phyloP scores from a whole-genome alignment of 2,888 invertebrate species.

The Tenthredo distinguenda region DNA sequence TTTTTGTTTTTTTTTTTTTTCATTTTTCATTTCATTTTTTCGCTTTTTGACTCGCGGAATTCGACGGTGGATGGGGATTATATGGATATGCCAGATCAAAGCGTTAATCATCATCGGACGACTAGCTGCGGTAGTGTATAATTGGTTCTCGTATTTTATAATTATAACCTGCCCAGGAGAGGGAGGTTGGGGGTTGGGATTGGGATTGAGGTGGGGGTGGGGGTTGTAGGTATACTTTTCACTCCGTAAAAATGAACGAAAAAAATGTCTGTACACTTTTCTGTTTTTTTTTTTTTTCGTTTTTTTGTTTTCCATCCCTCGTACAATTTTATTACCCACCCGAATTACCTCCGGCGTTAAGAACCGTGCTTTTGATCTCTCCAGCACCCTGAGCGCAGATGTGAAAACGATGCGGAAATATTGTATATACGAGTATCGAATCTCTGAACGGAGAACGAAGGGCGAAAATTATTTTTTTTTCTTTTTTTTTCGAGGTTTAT shows the following conservation, averaged over 20 bases:
- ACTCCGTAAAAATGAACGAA: not conserved
- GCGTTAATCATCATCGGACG: conserved; percentile 39
- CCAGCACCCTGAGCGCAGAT: no score
- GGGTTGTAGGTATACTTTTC: not conserved
- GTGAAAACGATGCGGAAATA: no score
- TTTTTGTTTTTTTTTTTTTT: not conserved
- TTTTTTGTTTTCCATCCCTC: not conserved
- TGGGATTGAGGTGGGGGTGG: no score
- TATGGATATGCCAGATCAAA: conserved; percentile 11
- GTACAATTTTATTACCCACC: not conserved
- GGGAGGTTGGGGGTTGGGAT: no score
- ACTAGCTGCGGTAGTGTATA: conserved; percentile 9
- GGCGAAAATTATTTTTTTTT: no score
- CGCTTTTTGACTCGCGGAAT: not conserved
- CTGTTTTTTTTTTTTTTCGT: no score
- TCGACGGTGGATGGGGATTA: not conserved
- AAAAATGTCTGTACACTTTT: no score
- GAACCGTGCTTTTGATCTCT: conserved; percentile 2
- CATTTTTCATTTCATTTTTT: not conserved
- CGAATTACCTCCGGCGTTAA: conserved; percentile 25
- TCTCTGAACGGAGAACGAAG: no score
- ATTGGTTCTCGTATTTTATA: conserved; percentile 28
- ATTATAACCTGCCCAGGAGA: not conserved
- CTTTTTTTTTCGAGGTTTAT: no score
- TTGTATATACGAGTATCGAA: no score